Percentiles rank a stretch among this genome's conserved stretches.
Conservation (phyloP, 2,797 vertebrate genomes). For the Bryconaethiops microstoma region DNA sequence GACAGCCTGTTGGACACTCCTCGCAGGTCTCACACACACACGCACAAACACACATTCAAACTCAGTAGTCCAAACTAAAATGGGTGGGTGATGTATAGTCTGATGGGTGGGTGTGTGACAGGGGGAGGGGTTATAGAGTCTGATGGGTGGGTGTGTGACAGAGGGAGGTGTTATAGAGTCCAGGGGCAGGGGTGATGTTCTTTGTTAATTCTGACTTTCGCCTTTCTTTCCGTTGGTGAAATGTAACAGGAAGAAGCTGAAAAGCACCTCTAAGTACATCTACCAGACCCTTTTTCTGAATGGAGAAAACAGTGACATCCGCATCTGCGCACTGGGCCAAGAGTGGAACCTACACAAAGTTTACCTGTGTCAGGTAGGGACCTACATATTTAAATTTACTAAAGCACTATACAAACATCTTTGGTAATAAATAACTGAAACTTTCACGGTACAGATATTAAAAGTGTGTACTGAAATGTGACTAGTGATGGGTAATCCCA, state of each 20-base stretch:
- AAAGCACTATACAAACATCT: no score
- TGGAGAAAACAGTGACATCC: constrained; percentile 95
- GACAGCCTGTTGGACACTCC: constrained; percentile 80
- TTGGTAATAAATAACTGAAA: not conserved
- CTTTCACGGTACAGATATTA: not conserved
- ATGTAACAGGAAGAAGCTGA: constrained; percentile 88
- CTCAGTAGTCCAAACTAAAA: no score
- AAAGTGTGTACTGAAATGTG: not conserved
- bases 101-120: no score
- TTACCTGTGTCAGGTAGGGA: constrained; percentile 93
- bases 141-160: no score
- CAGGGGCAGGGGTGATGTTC: not conserved
- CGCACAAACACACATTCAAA: no score
- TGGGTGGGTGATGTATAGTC: no score
- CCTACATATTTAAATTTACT: not conserved
- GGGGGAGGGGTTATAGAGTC: no score
- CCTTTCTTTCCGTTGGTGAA: not conserved
- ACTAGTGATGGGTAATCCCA: not conserved
- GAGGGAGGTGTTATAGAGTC: no score
- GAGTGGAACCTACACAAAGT: constrained; percentile 98
- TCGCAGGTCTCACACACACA: constrained; percentile 69
- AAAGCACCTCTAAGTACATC: constrained; percentile 96
- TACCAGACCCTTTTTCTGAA: constrained; percentile 97
- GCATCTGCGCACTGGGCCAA: constrained; percentile 93
- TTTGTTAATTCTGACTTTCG: not conserved